Evolutionary conservation across 2,888 invertebrate genomes (phyloP).

Genomic region (Polyommatus iphigenia): DNA sequence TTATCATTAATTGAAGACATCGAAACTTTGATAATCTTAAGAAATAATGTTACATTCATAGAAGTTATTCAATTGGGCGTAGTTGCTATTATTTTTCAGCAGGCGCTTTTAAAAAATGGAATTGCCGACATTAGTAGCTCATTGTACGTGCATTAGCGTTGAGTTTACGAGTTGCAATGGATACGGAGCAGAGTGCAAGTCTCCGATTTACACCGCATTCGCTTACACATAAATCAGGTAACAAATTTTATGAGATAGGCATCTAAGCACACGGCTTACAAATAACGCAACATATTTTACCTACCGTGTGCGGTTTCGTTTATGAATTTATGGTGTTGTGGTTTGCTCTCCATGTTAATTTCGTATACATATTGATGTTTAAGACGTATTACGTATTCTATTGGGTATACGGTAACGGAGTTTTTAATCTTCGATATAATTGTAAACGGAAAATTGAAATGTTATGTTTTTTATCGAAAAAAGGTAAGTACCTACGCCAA

Average conservation of each 20-base stretch:
- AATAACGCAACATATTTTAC: constrained; percentile 7
- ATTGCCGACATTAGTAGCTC: constrained; percentile 32
- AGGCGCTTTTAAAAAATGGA: background rate
- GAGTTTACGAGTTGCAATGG: constrained; percentile 53
- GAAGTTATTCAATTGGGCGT: background rate
- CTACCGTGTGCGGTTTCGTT: background rate
- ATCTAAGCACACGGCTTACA: constrained; percentile 22
- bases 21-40: background rate
- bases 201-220: constrained; percentile 34
- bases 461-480: background rate
- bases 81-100: background rate
- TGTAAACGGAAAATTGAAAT: too few relatives aligned
- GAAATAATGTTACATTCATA: background rate
- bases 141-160: constrained; percentile 50
- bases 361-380: background rate
- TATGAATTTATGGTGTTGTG: constrained; percentile 22
- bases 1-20: background rate
- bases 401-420: background rate
- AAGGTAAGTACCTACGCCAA: too few relatives aligned
- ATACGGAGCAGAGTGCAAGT: constrained; percentile 35
- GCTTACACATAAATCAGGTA: constrained; percentile 38
- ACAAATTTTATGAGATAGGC: constrained; percentile 38
- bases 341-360: background rate
- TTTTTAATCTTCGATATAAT: background rate
- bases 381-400: background rate